Base-by-base conservation (phyloP, 2,888 invertebrate species). In the Drosophila emarginata region DNA sequence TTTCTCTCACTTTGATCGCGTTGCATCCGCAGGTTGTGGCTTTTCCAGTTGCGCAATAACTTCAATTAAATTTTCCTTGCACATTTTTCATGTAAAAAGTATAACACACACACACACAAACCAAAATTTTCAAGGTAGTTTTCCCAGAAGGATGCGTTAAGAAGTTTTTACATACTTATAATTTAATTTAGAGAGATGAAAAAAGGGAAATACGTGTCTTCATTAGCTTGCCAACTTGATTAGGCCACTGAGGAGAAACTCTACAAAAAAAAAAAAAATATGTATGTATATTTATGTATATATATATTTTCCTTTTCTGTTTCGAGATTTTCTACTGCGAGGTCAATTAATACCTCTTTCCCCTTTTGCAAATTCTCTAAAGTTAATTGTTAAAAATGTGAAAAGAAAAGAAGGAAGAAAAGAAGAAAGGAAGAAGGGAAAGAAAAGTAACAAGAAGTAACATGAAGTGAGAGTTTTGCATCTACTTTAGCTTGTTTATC, bases 361-460 rank as follows among this genome's bases (percentile, higher is more conserved):
- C 11, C n/a, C n/a, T n/a, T n/a, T n/a, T n/a, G n/a, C n/a, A n/a
- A n/a, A n/a, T n/a, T n/a, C n/a, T n/a, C n/a, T n/a, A 57, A 68
- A 65, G 66, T 79, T 79, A 84, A 81, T 84, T 81, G 79, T 84
- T 81, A 78, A 70, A 53, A 67, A 80, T 72, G 77, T 74, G 74
- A 80, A 68, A 9, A 4, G 9, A 45, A 4, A 37, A n/a, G 37
- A 18, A 45, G 11, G 11, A 11, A 32, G 9, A 9, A 32, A 32
- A 1, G 32, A 45, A 18, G 73, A 76, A 68, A 9, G 4, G 7
- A 40, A 2, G 12, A 12, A 36, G 3, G 36, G 9, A 40, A 18
- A 9, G 6, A 2, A 40, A 39, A 39, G 3, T 45, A 45, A 23
- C 23, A 23, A n/a, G n/a, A n/a, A n/a, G n/a, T 23, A 23, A 45